Evolutionary conservation across 2,888 invertebrate species (phyloP), one percentile per base, ranked within the genome.

Genomic region (Acanthacorydalis orientalis): DNA sequence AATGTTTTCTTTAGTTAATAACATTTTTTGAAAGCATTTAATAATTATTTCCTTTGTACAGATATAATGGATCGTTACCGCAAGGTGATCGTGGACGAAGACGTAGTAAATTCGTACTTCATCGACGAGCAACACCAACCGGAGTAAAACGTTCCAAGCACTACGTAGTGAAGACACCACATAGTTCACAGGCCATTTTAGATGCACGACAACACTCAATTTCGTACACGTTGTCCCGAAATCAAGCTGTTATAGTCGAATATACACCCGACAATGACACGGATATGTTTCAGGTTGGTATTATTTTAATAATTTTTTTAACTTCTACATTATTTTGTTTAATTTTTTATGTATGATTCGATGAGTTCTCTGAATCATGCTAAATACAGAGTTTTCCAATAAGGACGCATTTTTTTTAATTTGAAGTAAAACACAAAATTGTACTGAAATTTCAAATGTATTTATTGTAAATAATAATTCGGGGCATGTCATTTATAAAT

Each of bases 211-310:
- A 92, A 67, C 95, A 96, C 71, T 91, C 90, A 56, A 95, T 96
- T 67, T 95, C 95, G 37, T 97, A 95, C 69, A 97, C 96, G 52
- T 76, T 97, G 60, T 90, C 89, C 57, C 77, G 95, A 64, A 92
- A 87, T 64, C 93, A 96, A 70, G 93, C 95, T 47, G 92, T 98
- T 59, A 92, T 98, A 62, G 97, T 98, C 48, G 97, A 98, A 70
- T 98, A 98, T 69, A 87, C 86, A 58, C 83, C 83, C 62, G 97
- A 98, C 69, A 79, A 83, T 50, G 86, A 90, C 63, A 96, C 95
- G 48, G 98, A 99, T 69, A 97, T 98, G 97, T 98, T 98, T 71
- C 98, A 98, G 80, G 95, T 93, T 68, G 72, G 57, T 32, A 31
- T 46, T 6, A 23, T 23, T 23, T 23, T 23, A 23, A 23, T 23